Evolutionary conservation across 2,113 vertebrate species (phyloP).

Genomic region (Pristiophorus japonicus): DNA sequence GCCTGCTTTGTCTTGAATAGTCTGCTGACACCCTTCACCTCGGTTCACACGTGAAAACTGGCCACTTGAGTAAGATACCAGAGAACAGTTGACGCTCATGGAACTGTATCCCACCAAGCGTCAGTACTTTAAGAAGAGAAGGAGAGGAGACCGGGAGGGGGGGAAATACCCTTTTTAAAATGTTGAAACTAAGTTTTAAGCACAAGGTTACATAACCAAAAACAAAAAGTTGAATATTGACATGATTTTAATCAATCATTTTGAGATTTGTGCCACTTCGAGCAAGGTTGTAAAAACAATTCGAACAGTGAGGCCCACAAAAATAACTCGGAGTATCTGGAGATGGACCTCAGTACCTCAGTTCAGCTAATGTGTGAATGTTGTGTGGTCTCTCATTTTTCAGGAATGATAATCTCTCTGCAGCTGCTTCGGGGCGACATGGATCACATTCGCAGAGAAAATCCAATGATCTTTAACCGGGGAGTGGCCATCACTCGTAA

Average conservation of each 20-base stretch:
- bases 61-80: too few species aligned
- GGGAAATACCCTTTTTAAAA: too few species aligned
- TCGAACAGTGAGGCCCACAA: not conserved
- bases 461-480: constrained; percentile 82
- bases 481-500: constrained; percentile 82
- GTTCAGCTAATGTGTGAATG: constrained; percentile 40
- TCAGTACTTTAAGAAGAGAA: too few species aligned
- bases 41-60: too few species aligned
- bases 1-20: too few species aligned
- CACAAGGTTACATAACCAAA: not conserved
- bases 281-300: not conserved
- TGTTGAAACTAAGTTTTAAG: not conserved
- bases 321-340: not conserved
- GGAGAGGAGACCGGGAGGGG: too few species aligned
- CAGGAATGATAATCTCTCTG: constrained; percentile 90
- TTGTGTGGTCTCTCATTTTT: constrained; percentile 25
- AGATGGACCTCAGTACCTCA: constrained; percentile 46
- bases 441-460: constrained; percentile 88
- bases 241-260: not conserved
- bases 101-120: too few species aligned
- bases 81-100: too few species aligned
- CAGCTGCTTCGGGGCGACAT: constrained; percentile 90
- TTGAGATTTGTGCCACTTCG: not conserved
- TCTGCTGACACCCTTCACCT: too few species aligned
- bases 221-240: not conserved